These are phyloP conservation scores for Pseudomugil tenellus DNA, from an alignment of 2,797 vertebrate species.

Conservation along the genomic window DNA sequence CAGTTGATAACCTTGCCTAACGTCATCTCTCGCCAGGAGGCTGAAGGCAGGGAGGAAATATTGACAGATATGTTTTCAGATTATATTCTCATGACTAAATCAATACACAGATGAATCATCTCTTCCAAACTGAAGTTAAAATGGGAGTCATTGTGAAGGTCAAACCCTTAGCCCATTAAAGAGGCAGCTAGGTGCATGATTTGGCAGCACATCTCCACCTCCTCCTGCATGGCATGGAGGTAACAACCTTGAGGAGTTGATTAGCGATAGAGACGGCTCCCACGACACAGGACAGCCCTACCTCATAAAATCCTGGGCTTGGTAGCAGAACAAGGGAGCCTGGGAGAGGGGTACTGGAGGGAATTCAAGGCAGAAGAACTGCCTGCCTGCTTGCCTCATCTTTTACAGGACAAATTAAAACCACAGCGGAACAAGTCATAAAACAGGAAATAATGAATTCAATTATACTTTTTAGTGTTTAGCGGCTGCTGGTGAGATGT, in stretches of 20 bases:
- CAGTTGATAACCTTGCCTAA: slow-evolving; percentile 76
- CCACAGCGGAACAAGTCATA: slow-evolving; percentile 83
- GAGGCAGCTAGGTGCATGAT: slow-evolving; percentile 63
- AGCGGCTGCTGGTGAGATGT: slow-evolving; percentile 79
- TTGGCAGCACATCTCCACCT: slow-evolving; percentile 68
- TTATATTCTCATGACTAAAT: slow-evolving; percentile 82
- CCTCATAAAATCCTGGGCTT: slow-evolving; percentile 77
- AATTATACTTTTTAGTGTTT: slow-evolving; percentile 85
- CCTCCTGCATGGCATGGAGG: slow-evolving; percentile 58
- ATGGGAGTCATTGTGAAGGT: slow-evolving; percentile 75
- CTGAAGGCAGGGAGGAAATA: slow-evolving; percentile 70
- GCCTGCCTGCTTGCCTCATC: slow-evolving; percentile 73
- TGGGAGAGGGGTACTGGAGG: slow-evolving; percentile 69
- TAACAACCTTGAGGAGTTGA: slow-evolving; percentile 83
- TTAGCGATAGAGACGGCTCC: slow-evolving; percentile 78
- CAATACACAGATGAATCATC: slow-evolving; percentile 75
- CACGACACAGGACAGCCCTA: slow-evolving; percentile 76
- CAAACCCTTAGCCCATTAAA: slow-evolving; percentile 75
- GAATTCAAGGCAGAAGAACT: slow-evolving; percentile 74
- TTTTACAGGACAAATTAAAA: slow-evolving; percentile 86
- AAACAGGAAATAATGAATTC: slow-evolving; percentile 87
- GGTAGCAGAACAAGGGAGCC: slow-evolving; percentile 67
- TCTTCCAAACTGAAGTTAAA: slow-evolving; percentile 70
- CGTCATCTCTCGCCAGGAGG: slow-evolving; percentile 68
- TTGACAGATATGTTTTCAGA: slow-evolving; percentile 81